Conservation (phyloP, 1,140 invertebrate species). For the Zaprionus capensis region DNA sequence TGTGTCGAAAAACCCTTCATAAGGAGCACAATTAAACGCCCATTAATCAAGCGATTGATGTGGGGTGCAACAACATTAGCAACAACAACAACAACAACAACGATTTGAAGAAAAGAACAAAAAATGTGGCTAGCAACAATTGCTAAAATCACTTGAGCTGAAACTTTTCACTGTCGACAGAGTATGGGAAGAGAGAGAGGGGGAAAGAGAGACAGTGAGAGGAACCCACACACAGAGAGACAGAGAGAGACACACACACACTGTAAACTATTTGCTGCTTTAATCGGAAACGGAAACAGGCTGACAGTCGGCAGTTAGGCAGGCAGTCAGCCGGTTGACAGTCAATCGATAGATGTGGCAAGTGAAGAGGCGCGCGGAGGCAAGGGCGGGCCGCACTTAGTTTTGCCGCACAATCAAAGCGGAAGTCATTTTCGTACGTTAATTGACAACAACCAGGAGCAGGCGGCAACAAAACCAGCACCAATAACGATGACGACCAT, state of each 20-base stretch:
- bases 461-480: constrained; percentile 21
- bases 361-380: neutral
- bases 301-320: constrained; percentile 71
- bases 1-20: constrained; percentile 15
- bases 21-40: constrained; percentile 66
- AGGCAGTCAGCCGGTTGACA: constrained; percentile 74
- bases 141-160: constrained; percentile 60
- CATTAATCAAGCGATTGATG: constrained; percentile 72
- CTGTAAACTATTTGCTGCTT: constrained; percentile 79
- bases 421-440: constrained; percentile 83
- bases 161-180: constrained; percentile 54
- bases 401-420: constrained; percentile 74
- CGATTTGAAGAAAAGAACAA: constrained; percentile 14
- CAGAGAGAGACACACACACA: constrained; percentile 22
- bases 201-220: neutral
- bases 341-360: constrained; percentile 70
- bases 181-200: neutral
- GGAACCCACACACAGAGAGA: neutral
- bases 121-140: constrained; percentile 59
- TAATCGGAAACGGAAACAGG: constrained; percentile 81
- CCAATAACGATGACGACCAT: constrained; percentile 51
- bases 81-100: constrained; percentile 10
- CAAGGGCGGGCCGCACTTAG: constrained; percentile 40
- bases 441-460: constrained; percentile 69
- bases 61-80: neutral